These are phyloP conservation scores for Anas acuta DNA, from an alignment of 2,797 vertebrate genomes.

Conservation along the genomic window DNA sequence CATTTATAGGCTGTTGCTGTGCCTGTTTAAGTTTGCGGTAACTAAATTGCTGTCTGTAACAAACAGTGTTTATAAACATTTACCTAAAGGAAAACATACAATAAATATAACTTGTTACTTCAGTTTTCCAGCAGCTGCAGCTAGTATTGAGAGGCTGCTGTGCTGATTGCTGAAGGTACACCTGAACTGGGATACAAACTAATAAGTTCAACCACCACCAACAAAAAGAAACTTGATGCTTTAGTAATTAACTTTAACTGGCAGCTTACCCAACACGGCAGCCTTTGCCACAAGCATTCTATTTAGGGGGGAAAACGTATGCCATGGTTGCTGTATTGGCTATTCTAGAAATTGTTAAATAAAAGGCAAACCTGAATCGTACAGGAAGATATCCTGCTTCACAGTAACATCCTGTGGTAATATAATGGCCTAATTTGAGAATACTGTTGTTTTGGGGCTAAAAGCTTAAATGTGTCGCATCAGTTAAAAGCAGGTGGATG, in stretches of 20 bases:
- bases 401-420: not conserved
- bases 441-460: not conserved
- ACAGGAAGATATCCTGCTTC: not conserved
- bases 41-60: not conserved
- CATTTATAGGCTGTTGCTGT: not conserved
- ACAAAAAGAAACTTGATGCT: not conserved
- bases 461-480: not conserved
- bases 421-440: not conserved
- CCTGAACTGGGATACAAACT: not conserved
- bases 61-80: not conserved
- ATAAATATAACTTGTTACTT: not conserved
- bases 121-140: not conserved
- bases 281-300: not conserved
- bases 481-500: not conserved
- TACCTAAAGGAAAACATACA: not conserved
- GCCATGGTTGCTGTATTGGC: not conserved
- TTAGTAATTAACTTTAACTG: not conserved
- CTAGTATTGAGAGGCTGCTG: not conserved
- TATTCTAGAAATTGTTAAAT: not conserved
- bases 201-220: not conserved
- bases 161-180: not conserved
- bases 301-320: not conserved
- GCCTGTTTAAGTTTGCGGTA: not conserved
- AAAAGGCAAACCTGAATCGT: not conserved
- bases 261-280: not conserved